A percentile compares a stretch with the other conserved stretches of the same genome.
phyloP scores from a whole-genome alignment of 2,113 vertebrate species.

The Ranitomeya variabilis region DNA sequence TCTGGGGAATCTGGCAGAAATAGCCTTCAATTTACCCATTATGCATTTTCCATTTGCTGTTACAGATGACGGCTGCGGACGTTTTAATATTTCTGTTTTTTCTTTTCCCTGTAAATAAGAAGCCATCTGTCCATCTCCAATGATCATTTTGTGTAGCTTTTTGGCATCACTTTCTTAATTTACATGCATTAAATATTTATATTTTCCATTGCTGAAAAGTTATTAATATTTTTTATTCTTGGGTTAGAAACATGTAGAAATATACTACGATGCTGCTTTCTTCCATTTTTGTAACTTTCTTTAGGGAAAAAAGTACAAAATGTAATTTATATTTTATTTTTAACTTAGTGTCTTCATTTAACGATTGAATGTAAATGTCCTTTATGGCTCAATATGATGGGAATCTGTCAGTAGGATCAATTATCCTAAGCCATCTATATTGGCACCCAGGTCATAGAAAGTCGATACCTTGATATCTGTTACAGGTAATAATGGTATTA shows the following conservation, averaged over 20 bases:
- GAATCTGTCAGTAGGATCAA: too few species aligned
- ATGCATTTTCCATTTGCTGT: slow-evolving; percentile 56
- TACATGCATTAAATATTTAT: slow-evolving; percentile 32
- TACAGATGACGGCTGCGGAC: slow-evolving; percentile 32
- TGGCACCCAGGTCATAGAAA: too few species aligned
- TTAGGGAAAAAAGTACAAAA: too few species aligned
- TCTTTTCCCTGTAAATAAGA: slow-evolving; percentile 41
- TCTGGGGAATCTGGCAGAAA: slow-evolving; percentile 45
- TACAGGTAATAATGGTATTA: too few species aligned
- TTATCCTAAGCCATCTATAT: too few species aligned
- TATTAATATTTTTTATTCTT: background rate
- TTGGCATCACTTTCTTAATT: background rate
- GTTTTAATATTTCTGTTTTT: slow-evolving; percentile 43
- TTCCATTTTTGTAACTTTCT: too few species aligned
- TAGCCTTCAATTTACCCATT: slow-evolving; percentile 30
- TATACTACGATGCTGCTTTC: background rate
- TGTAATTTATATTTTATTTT: too few species aligned
- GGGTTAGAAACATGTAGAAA: background rate
- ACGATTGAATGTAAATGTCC: too few species aligned
- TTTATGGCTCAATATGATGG: too few species aligned
- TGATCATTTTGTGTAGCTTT: slow-evolving; percentile 33
- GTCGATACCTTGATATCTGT: too few species aligned
- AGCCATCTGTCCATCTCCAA: slow-evolving; percentile 47
- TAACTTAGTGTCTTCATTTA: too few species aligned
- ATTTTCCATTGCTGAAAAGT: background rate